Evolutionary conservation across 2,888 invertebrate species (phyloP), one percentile per base, ranked within the genome.

Genomic region (Apocheima hispidaria): DNA sequence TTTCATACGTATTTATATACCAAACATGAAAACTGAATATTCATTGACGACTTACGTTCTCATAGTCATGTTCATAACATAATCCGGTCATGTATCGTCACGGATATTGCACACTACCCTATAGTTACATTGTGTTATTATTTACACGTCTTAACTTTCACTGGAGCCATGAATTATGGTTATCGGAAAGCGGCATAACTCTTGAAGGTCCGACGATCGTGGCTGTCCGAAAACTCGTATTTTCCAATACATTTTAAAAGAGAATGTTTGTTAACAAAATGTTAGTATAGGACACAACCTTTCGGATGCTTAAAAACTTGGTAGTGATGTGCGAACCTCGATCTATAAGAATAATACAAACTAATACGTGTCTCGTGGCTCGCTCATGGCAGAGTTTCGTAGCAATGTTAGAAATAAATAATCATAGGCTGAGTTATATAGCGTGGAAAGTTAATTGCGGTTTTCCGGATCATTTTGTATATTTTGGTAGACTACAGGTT

Each of bases 61-160:
- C 26, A 60, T 63, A 63, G 48, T 51, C 61, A 60, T 59, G 68
- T 56, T 51, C 54, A 59, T 65, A 72, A 65, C 66, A 74, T 66
- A 70, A 73, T 72, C 70, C 60, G 66, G 63, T 70, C 72, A 76
- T 69, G 73, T 72, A 65, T 68, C 68, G 79, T 83, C 74, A 77
- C 83, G 85, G 84, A 87, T 83, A 79, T 88, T 84, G 84, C 84
- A 74, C 77, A 77, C 52, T 72, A 72, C 66, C 70, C 77, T 75
- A 79, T 82, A 71, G 77, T 79, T 63, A 65, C 78, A 75, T 73
- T 73, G 69, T 75, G 70, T 74, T 76, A 71, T 75, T 71, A 72
- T 72, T 62, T 74, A 71, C 67, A 61, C 63, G 79, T 56, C 56
- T 57, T 21, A 21, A 62, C 83, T 84, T 84, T 84, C 83, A 82